Conservation (phyloP, 2,113 vertebrate genomes). For the Lanius ludovicianus region DNA sequence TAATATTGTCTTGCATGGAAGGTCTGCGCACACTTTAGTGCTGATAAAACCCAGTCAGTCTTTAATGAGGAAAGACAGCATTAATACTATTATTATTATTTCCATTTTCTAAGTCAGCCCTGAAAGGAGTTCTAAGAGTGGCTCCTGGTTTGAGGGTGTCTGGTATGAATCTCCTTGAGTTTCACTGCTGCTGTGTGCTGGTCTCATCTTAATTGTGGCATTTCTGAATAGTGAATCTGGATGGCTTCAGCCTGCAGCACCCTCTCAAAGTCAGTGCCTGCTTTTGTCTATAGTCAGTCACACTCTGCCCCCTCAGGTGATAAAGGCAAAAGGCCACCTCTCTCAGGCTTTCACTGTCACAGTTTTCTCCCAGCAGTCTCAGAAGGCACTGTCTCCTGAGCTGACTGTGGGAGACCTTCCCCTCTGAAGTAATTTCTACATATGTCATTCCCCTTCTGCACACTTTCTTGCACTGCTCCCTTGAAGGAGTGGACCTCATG, state of each 20-base stretch:
- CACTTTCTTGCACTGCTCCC: neutral
- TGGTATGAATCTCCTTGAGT: neutral
- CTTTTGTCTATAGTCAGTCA: neutral
- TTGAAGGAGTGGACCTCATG: neutral
- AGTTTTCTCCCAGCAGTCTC: neutral
- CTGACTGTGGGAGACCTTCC: neutral
- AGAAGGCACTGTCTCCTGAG: neutral
- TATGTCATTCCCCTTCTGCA: neutral
- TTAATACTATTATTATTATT: neutral
- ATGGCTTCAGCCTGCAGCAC: neutral
- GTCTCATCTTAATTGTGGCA: neutral
- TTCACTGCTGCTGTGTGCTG: neutral
- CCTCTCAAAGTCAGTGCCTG: neutral
- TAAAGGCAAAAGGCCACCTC: neutral
- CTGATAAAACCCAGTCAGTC: neutral
- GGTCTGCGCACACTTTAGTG: neutral
- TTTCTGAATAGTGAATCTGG: neutral
- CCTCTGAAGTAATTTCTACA: neutral
- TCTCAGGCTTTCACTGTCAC: neutral
- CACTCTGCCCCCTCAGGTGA: neutral
- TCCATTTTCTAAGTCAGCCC: neutral
- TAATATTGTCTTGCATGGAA: neutral
- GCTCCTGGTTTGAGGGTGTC: neutral
- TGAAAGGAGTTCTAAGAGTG: neutral
- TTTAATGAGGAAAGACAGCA: neutral